These are phyloP conservation scores for Patagioenas fasciata DNA, from an alignment of 2,113 vertebrate genomes.

Conservation along the genomic window DNA sequence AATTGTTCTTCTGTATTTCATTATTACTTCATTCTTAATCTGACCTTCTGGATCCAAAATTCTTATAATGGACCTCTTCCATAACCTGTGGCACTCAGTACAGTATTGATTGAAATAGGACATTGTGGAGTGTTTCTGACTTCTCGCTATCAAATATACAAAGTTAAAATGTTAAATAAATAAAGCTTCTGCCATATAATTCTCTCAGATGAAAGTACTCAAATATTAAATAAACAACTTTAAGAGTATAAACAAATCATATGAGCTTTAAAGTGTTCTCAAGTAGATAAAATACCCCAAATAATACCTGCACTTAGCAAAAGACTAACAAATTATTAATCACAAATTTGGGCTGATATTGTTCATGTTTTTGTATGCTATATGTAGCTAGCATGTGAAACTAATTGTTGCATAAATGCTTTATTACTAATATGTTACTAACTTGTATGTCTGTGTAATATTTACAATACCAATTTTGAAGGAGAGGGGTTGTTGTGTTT, in stretches of 20 bases:
- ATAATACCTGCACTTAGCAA: neutral
- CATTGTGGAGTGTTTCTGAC: neutral
- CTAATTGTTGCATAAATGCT: constrained; percentile 60
- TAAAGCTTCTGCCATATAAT: neutral
- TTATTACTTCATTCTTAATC: neutral
- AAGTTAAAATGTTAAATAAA: neutral
- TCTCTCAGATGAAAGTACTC: neutral
- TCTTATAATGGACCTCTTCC: neutral
- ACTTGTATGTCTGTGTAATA: neutral
- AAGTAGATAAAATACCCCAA: neutral
- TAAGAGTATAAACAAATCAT: neutral
- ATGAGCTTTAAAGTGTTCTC: neutral
- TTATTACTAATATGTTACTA: constrained; percentile 52
- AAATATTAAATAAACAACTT: neutral
- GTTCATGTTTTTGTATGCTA: neutral
- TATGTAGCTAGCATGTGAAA: constrained; percentile 47
- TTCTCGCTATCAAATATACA: neutral
- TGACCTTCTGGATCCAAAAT: constrained; percentile 3
- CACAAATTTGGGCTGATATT: neutral
- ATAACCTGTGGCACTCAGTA: neutral
- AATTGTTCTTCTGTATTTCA: neutral
- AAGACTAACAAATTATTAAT: neutral
- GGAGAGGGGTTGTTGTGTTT: neutral
- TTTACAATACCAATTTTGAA: neutral
- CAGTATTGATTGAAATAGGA: neutral